Evolutionary conservation across 2,888 invertebrate genomes (phyloP), one percentile per base, ranked within the genome.

Genomic region (Machimus atricapillus): DNA sequence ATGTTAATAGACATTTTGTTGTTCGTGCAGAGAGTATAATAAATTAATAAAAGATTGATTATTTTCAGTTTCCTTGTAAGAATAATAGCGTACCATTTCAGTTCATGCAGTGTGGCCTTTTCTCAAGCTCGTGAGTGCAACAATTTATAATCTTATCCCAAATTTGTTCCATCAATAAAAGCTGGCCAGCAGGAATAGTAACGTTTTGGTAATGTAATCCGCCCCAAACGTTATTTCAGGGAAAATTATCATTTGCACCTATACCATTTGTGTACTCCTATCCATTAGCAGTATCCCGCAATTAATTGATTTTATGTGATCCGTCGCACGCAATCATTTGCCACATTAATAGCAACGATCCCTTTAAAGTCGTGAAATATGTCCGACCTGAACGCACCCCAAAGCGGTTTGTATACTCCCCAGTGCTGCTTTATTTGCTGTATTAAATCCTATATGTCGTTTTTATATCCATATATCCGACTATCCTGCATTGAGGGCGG

Each of bases 221-320:
- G 19, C 76, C 76, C 76, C 27, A 66, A 46, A 16, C 16, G 14
- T n/a, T 34, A 76, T 34, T 23, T 27, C 66, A 27, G 34, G 34
- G n/a, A 40, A 76, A 37, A 76, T 76, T 66, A 66, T 76, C 76
- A 76, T 40, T 76, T 76, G 40, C 76, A 76, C 76, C 76, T 76
- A 34, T 34, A n/a, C 34, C 76, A 76, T 76, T 76, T 76, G 76
- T 76, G 27, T 76, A n/a, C 76, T 76, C 9, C 37, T 37, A 76
- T 76, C 76, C 76, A 76, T 76, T 76, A 76, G 40, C 76, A 76
- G 76, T 40, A 37, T 76, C 76, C 34, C 76, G 40, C 34, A 76
- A 76, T 76, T 76, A 76, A 76, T 76, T 76, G 76, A 76, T 76
- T 37, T 76, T 34, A 76, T 76, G 76, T 76, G 76, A 76, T 76